A percentile compares a stretch with the other conserved stretches of the same genome.
These are phyloP conservation scores for Picus viridis DNA, from an alignment of 2,797 vertebrate genomes.

Conservation along the genomic window DNA sequence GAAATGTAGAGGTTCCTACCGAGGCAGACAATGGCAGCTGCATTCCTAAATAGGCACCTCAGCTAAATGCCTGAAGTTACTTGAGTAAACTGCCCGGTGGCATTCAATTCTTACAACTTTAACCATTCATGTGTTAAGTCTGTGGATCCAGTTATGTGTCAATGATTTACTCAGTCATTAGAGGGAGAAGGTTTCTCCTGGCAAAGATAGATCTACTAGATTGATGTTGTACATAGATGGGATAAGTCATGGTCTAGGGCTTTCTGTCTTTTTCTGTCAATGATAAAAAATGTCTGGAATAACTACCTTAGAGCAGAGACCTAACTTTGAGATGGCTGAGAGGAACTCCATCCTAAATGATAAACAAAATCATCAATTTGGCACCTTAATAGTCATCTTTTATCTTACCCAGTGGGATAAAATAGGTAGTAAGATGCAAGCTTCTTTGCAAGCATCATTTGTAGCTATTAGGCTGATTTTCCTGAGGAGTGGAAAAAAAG, in stretches of 20 bases:
- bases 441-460: not conserved
- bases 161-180: not conserved
- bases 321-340: not conserved
- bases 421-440: slow-evolving; percentile 18
- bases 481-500: not conserved
- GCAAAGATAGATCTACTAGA: not conserved
- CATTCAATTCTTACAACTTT: not conserved
- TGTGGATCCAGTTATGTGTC: not conserved
- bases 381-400: not conserved
- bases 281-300: not conserved
- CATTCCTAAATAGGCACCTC: not conserved
- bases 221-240: not conserved
- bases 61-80: not conserved
- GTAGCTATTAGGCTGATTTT: slow-evolving; percentile 9
- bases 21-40: not conserved
- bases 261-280: not conserved
- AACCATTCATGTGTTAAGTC: not conserved
- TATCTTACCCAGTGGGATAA: not conserved
- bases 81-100: not conserved
- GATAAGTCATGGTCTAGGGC: not conserved
- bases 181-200: not conserved
- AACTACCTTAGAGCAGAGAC: not conserved
- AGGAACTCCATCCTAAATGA: not conserved
- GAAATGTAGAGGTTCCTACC: not conserved
- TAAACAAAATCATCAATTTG: not conserved